These are phyloP conservation scores for Procambarus virginalis DNA, from an alignment of 1,140 invertebrate genomes.

Conservation along the genomic window DNA sequence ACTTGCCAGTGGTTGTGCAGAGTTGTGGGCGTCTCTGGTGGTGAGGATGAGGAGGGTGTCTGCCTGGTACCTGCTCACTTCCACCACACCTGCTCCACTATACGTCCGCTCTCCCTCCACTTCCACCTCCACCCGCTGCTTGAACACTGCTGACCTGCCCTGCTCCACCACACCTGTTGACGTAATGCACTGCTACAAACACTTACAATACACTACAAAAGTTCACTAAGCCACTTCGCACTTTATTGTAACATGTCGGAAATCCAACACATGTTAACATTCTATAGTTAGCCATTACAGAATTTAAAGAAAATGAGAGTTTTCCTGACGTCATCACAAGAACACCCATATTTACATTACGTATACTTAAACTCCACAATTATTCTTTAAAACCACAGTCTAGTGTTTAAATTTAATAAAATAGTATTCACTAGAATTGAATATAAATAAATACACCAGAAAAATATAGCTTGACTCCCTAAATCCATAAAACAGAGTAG, in stretches of 20 bases:
- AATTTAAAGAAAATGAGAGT: not conserved
- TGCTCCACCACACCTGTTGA: slow-evolving; percentile 32
- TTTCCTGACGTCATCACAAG: not conserved
- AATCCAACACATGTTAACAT: not conserved
- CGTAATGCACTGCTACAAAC: not conserved
- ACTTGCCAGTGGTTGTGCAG: slow-evolving; percentile 15
- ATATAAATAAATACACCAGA: no score
- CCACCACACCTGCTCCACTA: not conserved
- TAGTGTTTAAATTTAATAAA: no score
- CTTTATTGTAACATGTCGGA: not conserved
- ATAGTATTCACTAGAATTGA: no score
- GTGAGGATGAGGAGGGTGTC: slow-evolving; percentile 42
- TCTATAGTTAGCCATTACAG: not conserved
- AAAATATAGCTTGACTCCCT: no score
- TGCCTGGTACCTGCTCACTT: slow-evolving; percentile 15
- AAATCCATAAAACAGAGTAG: no score
- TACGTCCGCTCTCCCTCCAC: not conserved
- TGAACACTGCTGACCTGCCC: slow-evolving; percentile 20
- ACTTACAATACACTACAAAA: not conserved
- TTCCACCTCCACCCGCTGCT: slow-evolving; percentile 36
- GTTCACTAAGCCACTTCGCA: not conserved
- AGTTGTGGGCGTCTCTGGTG: slow-evolving; percentile 15
- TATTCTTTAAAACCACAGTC: no score
- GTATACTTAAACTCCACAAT: no score
- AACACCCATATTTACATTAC: no score